These are phyloP conservation scores for Polydrusus pterygomalis DNA, from an alignment of 2,888 invertebrate genomes.

Conservation along the genomic window DNA sequence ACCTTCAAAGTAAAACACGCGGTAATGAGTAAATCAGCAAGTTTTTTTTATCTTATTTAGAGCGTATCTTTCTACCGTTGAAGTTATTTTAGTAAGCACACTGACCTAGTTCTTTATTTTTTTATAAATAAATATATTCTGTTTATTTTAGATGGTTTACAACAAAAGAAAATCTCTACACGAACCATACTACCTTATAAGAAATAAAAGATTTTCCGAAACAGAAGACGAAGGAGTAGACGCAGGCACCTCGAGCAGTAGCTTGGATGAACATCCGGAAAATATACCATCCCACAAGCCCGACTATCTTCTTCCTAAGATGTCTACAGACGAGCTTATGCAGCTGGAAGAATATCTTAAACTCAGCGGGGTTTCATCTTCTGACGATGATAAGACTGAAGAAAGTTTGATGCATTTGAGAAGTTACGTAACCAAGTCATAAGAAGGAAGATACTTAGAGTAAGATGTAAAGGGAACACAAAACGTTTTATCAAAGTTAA, in stretches of 20 bases:
- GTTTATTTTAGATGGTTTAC: conserved; percentile 58
- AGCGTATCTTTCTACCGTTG: no score
- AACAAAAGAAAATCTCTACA: conserved; percentile 84
- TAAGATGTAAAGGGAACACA: no score
- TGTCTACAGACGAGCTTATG: conserved; percentile 79
- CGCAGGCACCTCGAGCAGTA: conserved; percentile 74
- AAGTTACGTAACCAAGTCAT: conserved; percentile 83
- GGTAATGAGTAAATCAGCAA: no score
- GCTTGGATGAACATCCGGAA: conserved; percentile 76
- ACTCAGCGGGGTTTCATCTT: conserved; percentile 81
- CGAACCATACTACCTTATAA: conserved; percentile 78
- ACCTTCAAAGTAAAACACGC: no score
- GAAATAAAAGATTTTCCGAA: conserved; percentile 69
- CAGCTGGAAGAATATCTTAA: conserved; percentile 83
- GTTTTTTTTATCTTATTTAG: no score
- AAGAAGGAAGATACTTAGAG: no score
- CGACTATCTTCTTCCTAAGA: conserved; percentile 66
- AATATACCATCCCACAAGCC: conserved; percentile 56
- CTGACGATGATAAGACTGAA: conserved; percentile 79
- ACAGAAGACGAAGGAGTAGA: conserved; percentile 79
- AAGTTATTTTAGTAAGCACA: no score
- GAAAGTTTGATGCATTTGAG: conserved; percentile 82
- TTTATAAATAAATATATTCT: no score
- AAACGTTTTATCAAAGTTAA: no score
- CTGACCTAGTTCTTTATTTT: no score